phyloP scores from a whole-genome alignment of 2,797 vertebrate species.

The Xenopus petersii region DNA sequence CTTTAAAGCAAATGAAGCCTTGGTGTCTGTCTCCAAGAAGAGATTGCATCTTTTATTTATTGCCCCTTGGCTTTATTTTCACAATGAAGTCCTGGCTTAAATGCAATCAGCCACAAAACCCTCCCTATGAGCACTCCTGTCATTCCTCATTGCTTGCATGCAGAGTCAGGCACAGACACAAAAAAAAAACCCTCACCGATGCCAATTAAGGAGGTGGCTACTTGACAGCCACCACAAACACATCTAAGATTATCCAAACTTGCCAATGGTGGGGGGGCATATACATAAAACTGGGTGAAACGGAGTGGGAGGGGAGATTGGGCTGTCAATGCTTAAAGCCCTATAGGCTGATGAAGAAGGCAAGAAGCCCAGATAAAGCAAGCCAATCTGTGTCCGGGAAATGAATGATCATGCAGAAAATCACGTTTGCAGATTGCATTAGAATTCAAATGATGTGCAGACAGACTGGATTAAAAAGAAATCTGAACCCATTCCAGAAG shows the following conservation, averaged over 20 bases:
- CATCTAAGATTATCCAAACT: constrained; percentile 51
- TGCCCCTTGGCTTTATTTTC: constrained; percentile 87
- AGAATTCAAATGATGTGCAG: constrained; percentile 73
- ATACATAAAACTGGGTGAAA: constrained; percentile 54
- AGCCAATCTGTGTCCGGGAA: constrained; percentile 56
- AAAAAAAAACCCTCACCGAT: constrained; percentile 54
- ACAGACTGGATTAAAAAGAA: constrained; percentile 65
- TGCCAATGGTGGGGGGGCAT: constrained; percentile 8
- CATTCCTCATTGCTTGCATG: constrained; percentile 84
- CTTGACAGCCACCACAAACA: constrained; percentile 53
- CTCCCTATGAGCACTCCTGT: constrained; percentile 86
- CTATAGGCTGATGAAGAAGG: constrained; percentile 61
- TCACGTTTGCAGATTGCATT: constrained; percentile 72
- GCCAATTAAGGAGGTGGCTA: constrained; percentile 58
- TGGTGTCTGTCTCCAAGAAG: constrained; percentile 68
- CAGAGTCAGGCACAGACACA: constrained; percentile 72
- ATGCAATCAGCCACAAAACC: constrained; percentile 91
- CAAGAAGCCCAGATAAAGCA: constrained; percentile 58
- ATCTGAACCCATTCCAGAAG: constrained; percentile 70
- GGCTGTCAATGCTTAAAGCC: constrained; percentile 47
- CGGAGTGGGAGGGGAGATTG: neutral
- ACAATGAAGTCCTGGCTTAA: constrained; percentile 87
- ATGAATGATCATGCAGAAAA: constrained; percentile 81
- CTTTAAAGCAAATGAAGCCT: constrained; percentile 62
- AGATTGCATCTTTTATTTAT: constrained; percentile 98